Percentiles rank a stretch among this genome's conserved stretches.
phyloP scores from a whole-genome alignment of 2,888 invertebrate species.

The Rugalucina vietnamica region DNA sequence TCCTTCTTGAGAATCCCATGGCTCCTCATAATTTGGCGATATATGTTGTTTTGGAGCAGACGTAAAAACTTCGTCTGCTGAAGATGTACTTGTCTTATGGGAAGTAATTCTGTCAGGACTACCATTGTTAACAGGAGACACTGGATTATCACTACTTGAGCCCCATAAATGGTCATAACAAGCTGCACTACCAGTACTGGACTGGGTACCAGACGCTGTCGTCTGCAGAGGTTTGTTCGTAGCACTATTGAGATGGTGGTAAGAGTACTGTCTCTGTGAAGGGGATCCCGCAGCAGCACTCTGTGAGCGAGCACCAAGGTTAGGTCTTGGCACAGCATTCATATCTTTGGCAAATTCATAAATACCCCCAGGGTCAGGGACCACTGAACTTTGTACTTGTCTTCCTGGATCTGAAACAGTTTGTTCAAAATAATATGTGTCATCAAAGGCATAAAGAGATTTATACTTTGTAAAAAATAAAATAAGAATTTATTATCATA shows the following conservation, averaged over 20 bases:
- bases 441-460: too few species aligned
- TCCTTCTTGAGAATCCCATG: slow-evolving; percentile 73
- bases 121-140: not conserved
- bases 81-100: not conserved
- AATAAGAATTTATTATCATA: too few species aligned
- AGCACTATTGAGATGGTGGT: not conserved
- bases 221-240: not conserved
- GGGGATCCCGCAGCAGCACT: not conserved
- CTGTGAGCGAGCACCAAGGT: not conserved
- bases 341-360: slow-evolving; percentile 55
- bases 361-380: slow-evolving; percentile 37
- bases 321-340: not conserved
- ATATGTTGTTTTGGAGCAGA: not conserved
- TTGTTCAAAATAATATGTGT: too few species aligned
- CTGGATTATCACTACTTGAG: not conserved
- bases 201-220: not conserved
- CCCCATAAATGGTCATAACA: not conserved
- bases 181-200: not conserved
- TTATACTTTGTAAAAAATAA: too few species aligned
- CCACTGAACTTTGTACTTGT: not conserved
- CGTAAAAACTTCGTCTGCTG: slow-evolving; percentile 5
- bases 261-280: not conserved
- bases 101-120: not conserved
- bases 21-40: slow-evolving; percentile 69
- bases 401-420: not conserved